Percentiles rank a stretch among this genome's conserved stretches.
phyloP scores from a whole-genome alignment of 2,888 invertebrate genomes.

The Entomobrya multifasciata region DNA sequence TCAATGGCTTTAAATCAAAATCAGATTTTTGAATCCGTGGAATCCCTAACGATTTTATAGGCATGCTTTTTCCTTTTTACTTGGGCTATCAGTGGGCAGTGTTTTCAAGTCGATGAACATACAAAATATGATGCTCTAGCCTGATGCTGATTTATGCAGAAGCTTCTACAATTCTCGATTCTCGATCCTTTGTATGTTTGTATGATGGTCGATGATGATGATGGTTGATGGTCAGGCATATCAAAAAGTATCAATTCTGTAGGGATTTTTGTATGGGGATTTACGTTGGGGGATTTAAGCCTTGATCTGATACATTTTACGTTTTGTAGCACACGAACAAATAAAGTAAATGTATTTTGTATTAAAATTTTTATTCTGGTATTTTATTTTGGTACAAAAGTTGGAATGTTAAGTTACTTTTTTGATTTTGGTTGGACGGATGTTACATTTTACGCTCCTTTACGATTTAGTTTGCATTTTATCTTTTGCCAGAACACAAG shows the following conservation, averaged over 20 bases:
- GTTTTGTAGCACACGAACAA: not conserved
- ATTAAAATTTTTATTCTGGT: too few species aligned
- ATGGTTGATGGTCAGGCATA: slow-evolving; percentile 33
- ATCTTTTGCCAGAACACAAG: too few species aligned
- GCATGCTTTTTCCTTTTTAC: not conserved
- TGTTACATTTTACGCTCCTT: too few species aligned
- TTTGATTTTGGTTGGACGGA: too few species aligned
- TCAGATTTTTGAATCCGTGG: slow-evolving; percentile 47
- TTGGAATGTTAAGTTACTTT: too few species aligned
- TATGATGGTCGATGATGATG: not conserved
- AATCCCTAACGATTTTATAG: not conserved
- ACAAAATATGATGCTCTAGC: not conserved
- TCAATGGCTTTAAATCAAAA: slow-evolving; percentile 59
- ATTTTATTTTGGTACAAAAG: too few species aligned
- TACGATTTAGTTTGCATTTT: too few species aligned
- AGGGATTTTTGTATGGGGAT: slow-evolving; percentile 7
- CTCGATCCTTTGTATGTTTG: too few species aligned
- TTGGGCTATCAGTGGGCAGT: too few species aligned
- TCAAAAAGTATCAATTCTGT: slow-evolving; percentile 23
- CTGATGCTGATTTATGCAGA: not conserved
- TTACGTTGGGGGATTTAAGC: not conserved
- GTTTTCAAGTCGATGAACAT: not conserved
- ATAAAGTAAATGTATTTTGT: too few species aligned
- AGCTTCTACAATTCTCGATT: too few species aligned
- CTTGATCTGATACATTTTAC: not conserved